These are phyloP conservation scores for Leuciscus waleckii DNA, from an alignment of 2,797 vertebrate species.

Conservation along the genomic window DNA sequence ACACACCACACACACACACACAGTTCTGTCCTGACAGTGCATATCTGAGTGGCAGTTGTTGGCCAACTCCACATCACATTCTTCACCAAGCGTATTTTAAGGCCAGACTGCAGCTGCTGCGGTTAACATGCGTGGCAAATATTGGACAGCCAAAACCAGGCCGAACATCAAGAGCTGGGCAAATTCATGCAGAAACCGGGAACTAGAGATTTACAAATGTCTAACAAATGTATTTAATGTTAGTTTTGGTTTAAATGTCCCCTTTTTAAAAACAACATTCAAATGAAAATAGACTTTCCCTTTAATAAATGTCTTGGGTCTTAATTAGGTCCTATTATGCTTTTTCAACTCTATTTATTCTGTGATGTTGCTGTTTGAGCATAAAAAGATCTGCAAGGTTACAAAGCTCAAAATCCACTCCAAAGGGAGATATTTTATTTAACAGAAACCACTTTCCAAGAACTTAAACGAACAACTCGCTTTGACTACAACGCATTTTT, in stretches of 20 bases:
- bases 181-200: background rate
- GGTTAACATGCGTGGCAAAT: slow-evolving; percentile 35
- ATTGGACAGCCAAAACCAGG: slow-evolving; percentile 2
- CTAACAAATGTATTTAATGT: background rate
- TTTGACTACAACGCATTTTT: too few species aligned
- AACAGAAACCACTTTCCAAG: too few species aligned
- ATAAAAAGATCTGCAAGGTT: too few species aligned
- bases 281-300: background rate
- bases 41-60: slow-evolving; percentile 35
- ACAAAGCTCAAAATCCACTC: too few species aligned
- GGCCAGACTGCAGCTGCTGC: slow-evolving; percentile 51
- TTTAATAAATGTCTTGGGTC: background rate
- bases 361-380: too few species aligned
- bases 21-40: slow-evolving; percentile 16
- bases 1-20: too few species aligned
- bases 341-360: too few species aligned
- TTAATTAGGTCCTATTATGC: background rate
- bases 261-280: background rate
- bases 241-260: background rate
- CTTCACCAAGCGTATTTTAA: slow-evolving; percentile 49
- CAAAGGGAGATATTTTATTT: too few species aligned
- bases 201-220: background rate
- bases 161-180: background rate
- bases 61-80: slow-evolving; percentile 28
- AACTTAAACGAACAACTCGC: too few species aligned